Evolutionary conservation across 2,888 invertebrate genomes (phyloP), one percentile per base, ranked within the genome.

Genomic region (Drosophila melanosoma): DNA sequence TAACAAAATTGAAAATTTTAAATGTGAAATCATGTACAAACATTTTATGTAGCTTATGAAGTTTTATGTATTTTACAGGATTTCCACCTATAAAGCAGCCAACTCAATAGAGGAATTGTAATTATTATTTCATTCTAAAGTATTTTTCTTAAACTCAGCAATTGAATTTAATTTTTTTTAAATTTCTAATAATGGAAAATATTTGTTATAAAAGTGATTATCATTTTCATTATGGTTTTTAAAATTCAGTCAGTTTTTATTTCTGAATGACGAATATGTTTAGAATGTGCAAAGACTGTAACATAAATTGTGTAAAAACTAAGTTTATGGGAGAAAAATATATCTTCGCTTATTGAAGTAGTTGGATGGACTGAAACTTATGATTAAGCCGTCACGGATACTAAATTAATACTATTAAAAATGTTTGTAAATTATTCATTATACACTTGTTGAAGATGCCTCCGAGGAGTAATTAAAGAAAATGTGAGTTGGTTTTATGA

Each of bases 351-450:
- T 26, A 38, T 29, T 10, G 26, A 8, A 4, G 10, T 40, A n/a
- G 6, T 42, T 42, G 42, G n/a, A 3, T 42, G 42, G 42, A 20
- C 42, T 42, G 42, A 11, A n/a, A 11, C 15, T 56, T n/a, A 56
- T 56, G 26, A 17, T 26, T 38, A 29, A 12, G n/a, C n/a, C 56
- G 38, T 56, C 56, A 56, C 56, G 56, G 56, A n/a, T n/a, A n/a
- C 38, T 38, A 56, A 38, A 54, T 36, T 36, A 36, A 3, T 38
- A 45, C 45, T 23, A 23, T 54, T 36, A 54, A 54, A n/a, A 26
- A 38, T 54, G 8, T 23, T 26, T 45, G 45, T 45, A 23, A 23
- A 0, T 8, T 45, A 45, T 45, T 36, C 17, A 17, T 36, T 36
- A 23, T 35, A 54, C 36, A 54, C 45, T 36, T 23, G 54, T 12